Evolutionary conservation across 2,888 invertebrate species (phyloP), one percentile per base, ranked within the genome.

Genomic region (Lithophane ornitopus): DNA sequence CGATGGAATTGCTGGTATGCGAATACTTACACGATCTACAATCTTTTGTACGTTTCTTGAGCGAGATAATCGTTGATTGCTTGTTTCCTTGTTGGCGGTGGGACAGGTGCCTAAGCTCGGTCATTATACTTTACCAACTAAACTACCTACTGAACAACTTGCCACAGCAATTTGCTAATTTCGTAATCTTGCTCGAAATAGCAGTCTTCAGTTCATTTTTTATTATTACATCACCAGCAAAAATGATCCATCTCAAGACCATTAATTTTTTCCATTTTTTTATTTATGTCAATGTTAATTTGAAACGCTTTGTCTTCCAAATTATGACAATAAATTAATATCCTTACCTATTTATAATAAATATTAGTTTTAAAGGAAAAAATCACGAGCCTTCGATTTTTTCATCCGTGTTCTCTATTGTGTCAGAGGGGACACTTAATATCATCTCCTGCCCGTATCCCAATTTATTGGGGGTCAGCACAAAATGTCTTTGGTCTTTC

Each of bases 231-330:
- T 28, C 9, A 34, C 22, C 56, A 28, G 28, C n/a, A n/a, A n/a
- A 22, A 68, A 44, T 16, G 28, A 3, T 11, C 14, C 22, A 68
- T 39, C 0, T 19, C 34, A 22, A 28, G 14, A 54, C 4, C 28
- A 66, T 28, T 66, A 0, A 8, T 52, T 66, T 66, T 19, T 34
- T 22, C 41, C 1, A 34, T 58, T 46, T 14, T 14, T 22, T n/a
- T 56, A 11, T 49, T 54, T 8, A 34, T 73, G 14, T 26, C 54
- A 12, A 41, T 78, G 63, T 76, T 79, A 81, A 69, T 82, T 72
- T 81, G 68, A 71, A 76, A 82, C 87, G 79, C 85, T 85, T 89
- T 84, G 92, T 92, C 92, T 92, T 92, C 92, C 92, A 91, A 85
- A 85, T 83, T 86, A 82, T 86, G 92, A 92, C 92, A 92, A 91